These are phyloP conservation scores for Maniola jurtina DNA, from an alignment of 1,140 invertebrate species.

Conservation along the genomic window DNA sequence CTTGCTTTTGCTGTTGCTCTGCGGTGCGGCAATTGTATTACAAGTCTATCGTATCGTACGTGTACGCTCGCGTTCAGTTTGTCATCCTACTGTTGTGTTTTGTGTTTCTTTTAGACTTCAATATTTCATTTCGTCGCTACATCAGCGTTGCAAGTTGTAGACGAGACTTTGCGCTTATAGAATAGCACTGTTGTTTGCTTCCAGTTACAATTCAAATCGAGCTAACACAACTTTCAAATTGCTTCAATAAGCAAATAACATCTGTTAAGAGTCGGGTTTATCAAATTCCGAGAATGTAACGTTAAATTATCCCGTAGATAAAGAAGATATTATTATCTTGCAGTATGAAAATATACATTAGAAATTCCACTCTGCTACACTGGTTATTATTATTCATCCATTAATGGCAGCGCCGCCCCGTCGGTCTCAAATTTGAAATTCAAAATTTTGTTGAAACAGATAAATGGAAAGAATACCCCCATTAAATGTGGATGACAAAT, in stretches of 20 bases:
- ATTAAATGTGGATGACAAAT: conserved; percentile 50
- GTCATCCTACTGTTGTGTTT: too few relatives aligned
- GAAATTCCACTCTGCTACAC: conserved; percentile 52
- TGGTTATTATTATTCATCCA: conserved; percentile 63
- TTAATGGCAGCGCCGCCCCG: conserved; percentile 49
- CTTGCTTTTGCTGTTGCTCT: too few relatives aligned
- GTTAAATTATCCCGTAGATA: not conserved
- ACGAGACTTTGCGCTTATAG: too few relatives aligned
- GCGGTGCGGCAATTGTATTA: too few relatives aligned
- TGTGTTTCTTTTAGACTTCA: too few relatives aligned
- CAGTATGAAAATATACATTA: conserved; percentile 56
- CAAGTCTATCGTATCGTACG: too few relatives aligned
- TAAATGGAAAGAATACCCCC: conserved; percentile 61
- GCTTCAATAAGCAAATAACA: not conserved
- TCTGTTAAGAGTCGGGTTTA: not conserved
- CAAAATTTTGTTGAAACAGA: conserved; percentile 67
- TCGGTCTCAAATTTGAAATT: conserved; percentile 58
- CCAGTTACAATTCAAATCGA: too few relatives aligned
- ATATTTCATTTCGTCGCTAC: too few relatives aligned
- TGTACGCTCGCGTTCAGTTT: too few relatives aligned
- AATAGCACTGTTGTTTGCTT: too few relatives aligned
- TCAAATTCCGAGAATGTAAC: too few relatives aligned
- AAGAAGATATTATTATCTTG: conserved; percentile 41
- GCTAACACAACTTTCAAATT: not conserved
- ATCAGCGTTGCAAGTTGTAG: too few relatives aligned